Percentiles rank a stretch among this genome's conserved stretches.
Conservation (phyloP, 2,797 vertebrate species). For the Gorsachius magnificus region DNA sequence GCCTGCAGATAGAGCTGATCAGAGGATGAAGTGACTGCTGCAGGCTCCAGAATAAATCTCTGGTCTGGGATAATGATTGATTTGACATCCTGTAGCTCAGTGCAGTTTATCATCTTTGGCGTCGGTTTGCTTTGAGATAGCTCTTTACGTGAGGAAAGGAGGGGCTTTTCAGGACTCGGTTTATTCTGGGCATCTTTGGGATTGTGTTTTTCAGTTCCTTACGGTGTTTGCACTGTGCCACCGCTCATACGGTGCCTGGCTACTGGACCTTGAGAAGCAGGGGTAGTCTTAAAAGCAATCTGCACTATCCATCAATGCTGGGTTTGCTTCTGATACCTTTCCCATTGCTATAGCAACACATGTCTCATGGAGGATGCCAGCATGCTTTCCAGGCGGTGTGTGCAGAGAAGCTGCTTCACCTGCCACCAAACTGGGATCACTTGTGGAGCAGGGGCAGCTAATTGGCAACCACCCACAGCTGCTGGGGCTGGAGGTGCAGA, state of each 20-base stretch:
- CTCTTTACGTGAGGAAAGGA: background rate
- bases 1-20: background rate
- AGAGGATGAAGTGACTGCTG: background rate
- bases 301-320: background rate
- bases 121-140: background rate
- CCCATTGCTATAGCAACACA: conserved; percentile 52
- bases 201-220: background rate
- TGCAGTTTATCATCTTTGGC: background rate
- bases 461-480: background rate
- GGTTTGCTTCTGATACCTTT: background rate
- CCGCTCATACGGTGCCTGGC: background rate
- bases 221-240: background rate
- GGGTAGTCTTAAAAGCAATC: background rate
- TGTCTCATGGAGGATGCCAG: background rate
- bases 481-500: background rate
- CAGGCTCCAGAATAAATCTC: background rate
- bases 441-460: background rate
- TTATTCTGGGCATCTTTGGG: background rate
- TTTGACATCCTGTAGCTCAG: background rate
- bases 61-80: background rate
- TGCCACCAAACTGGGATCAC: background rate
- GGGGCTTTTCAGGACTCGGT: background rate
- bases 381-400: background rate
- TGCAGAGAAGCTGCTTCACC: background rate
- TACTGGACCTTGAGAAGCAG: background rate